A percentile compares a stretch with the other conserved stretches of the same genome.
Evolutionary conservation across 2,797 vertebrate genomes (phyloP).

Genomic region (Myotis planiceps): DNA sequence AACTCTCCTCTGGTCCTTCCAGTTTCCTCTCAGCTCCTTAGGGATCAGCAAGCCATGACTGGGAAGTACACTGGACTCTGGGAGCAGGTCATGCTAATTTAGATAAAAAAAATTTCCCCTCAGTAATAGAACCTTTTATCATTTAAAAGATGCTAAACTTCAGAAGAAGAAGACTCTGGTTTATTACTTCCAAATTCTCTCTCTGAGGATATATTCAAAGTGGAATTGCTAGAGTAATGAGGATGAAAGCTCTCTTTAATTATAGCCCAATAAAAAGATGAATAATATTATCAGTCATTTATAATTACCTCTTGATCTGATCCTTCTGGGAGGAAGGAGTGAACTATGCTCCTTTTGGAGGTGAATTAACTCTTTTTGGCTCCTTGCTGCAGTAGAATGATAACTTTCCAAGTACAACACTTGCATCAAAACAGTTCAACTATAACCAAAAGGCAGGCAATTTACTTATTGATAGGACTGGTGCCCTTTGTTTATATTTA

Average conservation of each 20-base stretch:
- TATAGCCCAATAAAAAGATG: constrained; percentile 76
- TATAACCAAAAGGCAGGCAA: constrained; percentile 45
- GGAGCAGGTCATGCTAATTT: background rate
- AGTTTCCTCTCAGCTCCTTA: background rate
- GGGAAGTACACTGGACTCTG: background rate
- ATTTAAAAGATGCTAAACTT: constrained; percentile 9
- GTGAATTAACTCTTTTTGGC: constrained; percentile 66
- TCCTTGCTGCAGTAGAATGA: constrained; percentile 6
- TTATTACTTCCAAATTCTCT: constrained; percentile 15
- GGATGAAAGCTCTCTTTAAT: constrained; percentile 61
- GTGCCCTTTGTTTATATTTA: constrained; percentile 17
- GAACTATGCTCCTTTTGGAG: constrained; percentile 53
- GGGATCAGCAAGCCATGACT: background rate
- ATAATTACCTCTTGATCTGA: constrained; percentile 75
- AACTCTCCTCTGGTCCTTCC: background rate
- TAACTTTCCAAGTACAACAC: constrained; percentile 60
- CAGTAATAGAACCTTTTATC: background rate
- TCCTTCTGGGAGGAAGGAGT: constrained; percentile 68
- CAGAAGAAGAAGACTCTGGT: background rate
- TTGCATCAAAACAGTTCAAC: constrained; percentile 65
- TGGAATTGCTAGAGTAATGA: constrained; percentile 57
- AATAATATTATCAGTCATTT: constrained; percentile 70
- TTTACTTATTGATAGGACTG: constrained; percentile 43
- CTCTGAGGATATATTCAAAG: background rate
- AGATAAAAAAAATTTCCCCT: background rate